These are phyloP conservation scores for Chondrosia reniformis DNA, from an alignment of 37 sponge, comb jelly and placozoan genomes.

Conservation along the genomic window DNA sequence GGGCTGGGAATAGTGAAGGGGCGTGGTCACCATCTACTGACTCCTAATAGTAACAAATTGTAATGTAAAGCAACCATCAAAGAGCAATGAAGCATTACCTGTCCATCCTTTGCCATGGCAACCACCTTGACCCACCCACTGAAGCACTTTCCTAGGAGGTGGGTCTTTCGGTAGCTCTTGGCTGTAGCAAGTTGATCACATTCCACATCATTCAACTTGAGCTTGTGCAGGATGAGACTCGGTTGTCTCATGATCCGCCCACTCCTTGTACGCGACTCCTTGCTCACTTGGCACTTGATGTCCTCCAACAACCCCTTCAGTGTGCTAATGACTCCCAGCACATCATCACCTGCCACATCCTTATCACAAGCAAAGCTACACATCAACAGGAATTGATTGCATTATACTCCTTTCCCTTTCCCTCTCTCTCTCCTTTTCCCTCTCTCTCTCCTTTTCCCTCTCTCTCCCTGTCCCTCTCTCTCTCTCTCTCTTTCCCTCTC, in stretches of 20 bases:
- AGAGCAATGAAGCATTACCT: no score
- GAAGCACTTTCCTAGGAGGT: neutral
- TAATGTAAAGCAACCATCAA: no score
- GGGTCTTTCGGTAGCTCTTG: neutral
- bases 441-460: no score
- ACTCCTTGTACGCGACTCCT: neutral
- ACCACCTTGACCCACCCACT: neutral
- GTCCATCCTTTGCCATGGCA: slow-evolving; percentile 9
- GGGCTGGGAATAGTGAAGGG: neutral
- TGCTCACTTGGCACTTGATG: slow-evolving; percentile 28
- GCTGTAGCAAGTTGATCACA: neutral
- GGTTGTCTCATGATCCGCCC: neutral
- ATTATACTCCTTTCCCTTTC: no score
- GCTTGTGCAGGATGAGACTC: no score
- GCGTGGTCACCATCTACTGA: no score
- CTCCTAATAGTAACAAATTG: no score
- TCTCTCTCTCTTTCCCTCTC: no score
- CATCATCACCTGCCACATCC: slow-evolving; percentile 61
- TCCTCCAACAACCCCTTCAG: no score
- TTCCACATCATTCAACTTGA: neutral
- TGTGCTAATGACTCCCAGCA: slow-evolving; percentile 51
- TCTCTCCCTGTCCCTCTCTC: no score
- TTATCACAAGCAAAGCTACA: slow-evolving; percentile 71
- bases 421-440: no score
- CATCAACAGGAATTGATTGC: no score